A percentile compares a stretch with the other conserved stretches of the same genome.
These are phyloP conservation scores for Gnathonemus echidnorhynchus DNA, from an alignment of 2,113 vertebrate species.

Conservation along the genomic window DNA sequence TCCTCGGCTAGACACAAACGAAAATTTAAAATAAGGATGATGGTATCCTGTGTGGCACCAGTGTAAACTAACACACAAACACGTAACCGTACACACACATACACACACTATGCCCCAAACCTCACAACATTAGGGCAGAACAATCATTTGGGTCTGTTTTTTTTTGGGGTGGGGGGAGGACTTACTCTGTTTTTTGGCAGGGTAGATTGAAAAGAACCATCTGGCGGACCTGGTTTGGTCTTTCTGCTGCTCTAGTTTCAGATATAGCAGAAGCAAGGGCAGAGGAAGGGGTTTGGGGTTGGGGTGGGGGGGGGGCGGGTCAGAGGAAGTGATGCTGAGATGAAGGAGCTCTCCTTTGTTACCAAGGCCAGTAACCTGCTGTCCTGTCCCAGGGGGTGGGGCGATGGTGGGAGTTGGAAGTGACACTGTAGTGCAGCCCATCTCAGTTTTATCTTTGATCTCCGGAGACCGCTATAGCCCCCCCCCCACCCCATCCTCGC, in stretches of 20 bases:
- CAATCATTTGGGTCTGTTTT: not conserved
- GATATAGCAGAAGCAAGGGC: not conserved
- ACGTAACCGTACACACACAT: not conserved
- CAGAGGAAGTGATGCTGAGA: not conserved
- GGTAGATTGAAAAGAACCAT: not conserved
- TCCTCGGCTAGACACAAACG: not conserved
- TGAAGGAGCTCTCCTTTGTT: not conserved
- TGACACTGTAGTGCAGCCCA: not conserved
- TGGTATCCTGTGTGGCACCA: not conserved
- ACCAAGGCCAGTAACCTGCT: not conserved
- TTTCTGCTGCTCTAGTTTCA: not conserved
- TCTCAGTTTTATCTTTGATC: not conserved
- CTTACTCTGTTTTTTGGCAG: not conserved
- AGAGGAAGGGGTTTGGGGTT: not conserved
- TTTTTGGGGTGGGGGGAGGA: not conserved
- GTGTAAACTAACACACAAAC: not conserved
- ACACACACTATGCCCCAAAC: not conserved
- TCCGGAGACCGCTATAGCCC: not conserved
- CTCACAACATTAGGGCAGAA: not conserved
- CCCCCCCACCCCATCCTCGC: not conserved
- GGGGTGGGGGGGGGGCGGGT: too few species aligned
- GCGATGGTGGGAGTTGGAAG: not conserved
- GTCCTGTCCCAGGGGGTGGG: not conserved
- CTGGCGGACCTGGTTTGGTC: not conserved
- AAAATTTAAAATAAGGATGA: not conserved